phyloP scores from a whole-genome alignment of 2,113 vertebrate genomes.

The Pagrus major region DNA sequence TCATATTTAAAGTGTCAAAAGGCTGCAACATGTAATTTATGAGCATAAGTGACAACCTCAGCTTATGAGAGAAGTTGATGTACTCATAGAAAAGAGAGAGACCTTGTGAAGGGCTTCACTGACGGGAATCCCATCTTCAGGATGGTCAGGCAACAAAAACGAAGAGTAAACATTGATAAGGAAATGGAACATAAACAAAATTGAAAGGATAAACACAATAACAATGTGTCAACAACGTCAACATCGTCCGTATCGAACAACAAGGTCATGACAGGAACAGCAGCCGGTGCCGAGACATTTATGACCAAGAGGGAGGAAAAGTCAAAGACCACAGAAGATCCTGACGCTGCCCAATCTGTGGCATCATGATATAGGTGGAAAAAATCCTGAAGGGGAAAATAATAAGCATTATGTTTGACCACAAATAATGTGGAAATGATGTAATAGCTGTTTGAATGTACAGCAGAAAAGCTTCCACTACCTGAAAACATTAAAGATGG shows the following conservation, averaged over 20 bases:
- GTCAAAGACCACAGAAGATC: background rate
- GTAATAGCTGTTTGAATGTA: background rate
- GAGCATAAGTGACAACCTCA: slow-evolving; percentile 14
- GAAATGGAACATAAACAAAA: slow-evolving; percentile 25
- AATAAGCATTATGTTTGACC: background rate
- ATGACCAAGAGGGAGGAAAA: background rate
- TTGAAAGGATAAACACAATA: slow-evolving; percentile 12
- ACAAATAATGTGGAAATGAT: background rate
- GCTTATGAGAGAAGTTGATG: slow-evolving; percentile 19
- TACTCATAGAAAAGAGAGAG: background rate
- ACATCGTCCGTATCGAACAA: background rate
- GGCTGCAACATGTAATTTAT: slow-evolving; percentile 15
- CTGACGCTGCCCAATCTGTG: background rate
- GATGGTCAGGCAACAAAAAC: background rate
- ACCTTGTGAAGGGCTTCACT: background rate
- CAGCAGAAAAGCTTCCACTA: background rate
- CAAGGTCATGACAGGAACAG: background rate
- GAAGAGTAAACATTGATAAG: slow-evolving; percentile 9
- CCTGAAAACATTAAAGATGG: slow-evolving; percentile 1
- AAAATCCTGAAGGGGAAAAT: background rate
- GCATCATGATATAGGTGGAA: background rate
- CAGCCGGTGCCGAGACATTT: background rate
- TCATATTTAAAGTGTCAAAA: slow-evolving; percentile 22
- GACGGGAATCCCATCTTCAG: background rate
- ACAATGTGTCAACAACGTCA: background rate